phyloP scores from a whole-genome alignment of 2,113 vertebrate genomes.

The Mus spicilegus region DNA sequence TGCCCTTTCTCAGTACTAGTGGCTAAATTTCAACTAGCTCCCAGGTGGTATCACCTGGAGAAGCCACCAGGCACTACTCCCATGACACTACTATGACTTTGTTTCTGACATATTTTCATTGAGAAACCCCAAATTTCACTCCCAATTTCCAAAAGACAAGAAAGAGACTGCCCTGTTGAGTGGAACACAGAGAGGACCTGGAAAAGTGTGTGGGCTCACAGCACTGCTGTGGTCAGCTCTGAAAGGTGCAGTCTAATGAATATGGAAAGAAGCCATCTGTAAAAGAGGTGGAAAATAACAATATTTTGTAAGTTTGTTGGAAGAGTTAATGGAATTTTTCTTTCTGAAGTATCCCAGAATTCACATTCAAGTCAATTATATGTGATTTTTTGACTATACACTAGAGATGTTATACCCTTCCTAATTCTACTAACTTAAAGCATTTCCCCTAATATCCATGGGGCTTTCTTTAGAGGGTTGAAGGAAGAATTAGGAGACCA shows the following conservation, averaged over 20 bases:
- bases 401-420: neutral
- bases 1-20: neutral
- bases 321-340: neutral
- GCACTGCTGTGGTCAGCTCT: neutral
- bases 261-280: neutral
- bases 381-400: neutral
- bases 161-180: neutral
- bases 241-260: neutral
- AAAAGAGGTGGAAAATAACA: neutral
- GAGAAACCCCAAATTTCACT: neutral
- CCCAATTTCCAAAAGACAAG: neutral
- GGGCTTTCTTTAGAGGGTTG: neutral
- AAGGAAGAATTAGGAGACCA: neutral
- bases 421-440: constrained; percentile 37
- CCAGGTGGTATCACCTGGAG: no score
- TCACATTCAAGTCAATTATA: neutral
- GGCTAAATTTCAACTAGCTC: neutral
- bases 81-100: neutral
- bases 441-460: neutral
- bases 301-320: neutral
- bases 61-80: neutral
- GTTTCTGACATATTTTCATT: neutral
- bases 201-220: neutral
- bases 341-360: neutral
- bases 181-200: no score